Base-by-base conservation (phyloP, 1,140 invertebrate species). In the Pantala flavescens region DNA sequence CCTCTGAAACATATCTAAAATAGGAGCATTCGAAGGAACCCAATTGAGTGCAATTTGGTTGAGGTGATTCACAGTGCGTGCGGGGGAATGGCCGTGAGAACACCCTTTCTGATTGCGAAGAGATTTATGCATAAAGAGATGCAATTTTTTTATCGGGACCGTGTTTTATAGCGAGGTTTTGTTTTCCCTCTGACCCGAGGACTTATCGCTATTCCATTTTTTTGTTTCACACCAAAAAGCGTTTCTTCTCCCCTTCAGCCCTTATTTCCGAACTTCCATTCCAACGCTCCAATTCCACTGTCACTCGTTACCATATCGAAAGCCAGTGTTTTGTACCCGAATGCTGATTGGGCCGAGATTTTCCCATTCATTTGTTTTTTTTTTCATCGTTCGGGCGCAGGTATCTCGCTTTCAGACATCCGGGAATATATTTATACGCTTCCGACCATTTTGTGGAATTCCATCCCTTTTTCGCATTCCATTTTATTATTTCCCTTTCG, bases 231-330 rank as follows among this genome's bases (percentile, higher is more conserved):
- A 21, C 49, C 49, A 12, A 5, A 7, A 7, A 19, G 28, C 28
- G 49, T 21, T 12, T 63, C 49, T 14, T 63, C 49, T 14, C 49
- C 49, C 3, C 49, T 19, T 63, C 49, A 16, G 3, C 49, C 49
- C 49, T 21, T 21, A 16, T 21, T 21, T 63, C 49, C 49, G 16
- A 63, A 63, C 49, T 63, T 63, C 49, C 16, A 63, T 63, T 63
- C n/a, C n/a, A 12, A 3, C 49, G n/a, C 12, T 63, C 49, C 49
- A 63, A 63, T 63, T 21, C n/a, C 49, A 14, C 49, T 21, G 49
- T 63, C 49, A 16, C 49, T 63, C 49, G 49, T 63, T 63, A 63
- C 49, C 49, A 63, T 63, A 63, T 63, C 49, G 49, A 63, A 63
- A 63, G 3, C n/a, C 49, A 63, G 49, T 63, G 49, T 63, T 63